Evolutionary conservation across 2,113 vertebrate species (phyloP).

Genomic region (Oryzias melastigma): DNA sequence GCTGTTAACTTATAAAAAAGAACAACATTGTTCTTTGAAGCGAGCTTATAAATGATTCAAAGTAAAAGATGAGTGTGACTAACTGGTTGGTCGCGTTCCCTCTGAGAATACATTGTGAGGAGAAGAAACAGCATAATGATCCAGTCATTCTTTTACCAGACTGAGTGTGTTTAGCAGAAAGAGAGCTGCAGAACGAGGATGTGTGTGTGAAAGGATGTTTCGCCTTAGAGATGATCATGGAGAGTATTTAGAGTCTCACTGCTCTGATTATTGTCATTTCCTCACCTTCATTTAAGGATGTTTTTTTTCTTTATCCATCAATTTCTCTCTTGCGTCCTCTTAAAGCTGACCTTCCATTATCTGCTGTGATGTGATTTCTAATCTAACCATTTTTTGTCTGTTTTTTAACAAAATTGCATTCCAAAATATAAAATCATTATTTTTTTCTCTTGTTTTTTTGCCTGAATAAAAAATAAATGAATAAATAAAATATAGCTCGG

Average conservation of each 20-base stretch:
- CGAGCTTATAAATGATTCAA: neutral
- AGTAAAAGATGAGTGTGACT: conserved; percentile 3
- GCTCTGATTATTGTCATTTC: conserved; percentile 27
- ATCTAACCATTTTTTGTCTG: too few relatives aligned
- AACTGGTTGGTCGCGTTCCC: conserved; percentile 13
- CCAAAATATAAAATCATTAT: too few relatives aligned
- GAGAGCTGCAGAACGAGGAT: neutral
- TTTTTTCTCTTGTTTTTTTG: too few relatives aligned
- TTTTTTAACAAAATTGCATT: too few relatives aligned
- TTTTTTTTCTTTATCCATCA: conserved; percentile 10
- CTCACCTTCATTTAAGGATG: conserved; percentile 9
- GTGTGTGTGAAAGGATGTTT: too few relatives aligned
- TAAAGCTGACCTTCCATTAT: too few relatives aligned
- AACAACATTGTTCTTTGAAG: neutral
- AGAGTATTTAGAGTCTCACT: neutral
- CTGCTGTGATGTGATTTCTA: too few relatives aligned
- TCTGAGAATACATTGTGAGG: conserved; percentile 2
- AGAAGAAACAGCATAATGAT: neutral
- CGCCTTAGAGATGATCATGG: neutral
- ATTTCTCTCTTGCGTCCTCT: too few relatives aligned
- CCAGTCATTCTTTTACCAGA: neutral
- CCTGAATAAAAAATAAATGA: too few relatives aligned
- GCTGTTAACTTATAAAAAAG: neutral
- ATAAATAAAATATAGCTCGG: neutral
- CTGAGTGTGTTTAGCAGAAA: neutral